Percentiles rank a stretch among this genome's conserved stretches.
phyloP scores from a whole-genome alignment of 2,113 vertebrate species.

The Meriones unguiculatus region DNA sequence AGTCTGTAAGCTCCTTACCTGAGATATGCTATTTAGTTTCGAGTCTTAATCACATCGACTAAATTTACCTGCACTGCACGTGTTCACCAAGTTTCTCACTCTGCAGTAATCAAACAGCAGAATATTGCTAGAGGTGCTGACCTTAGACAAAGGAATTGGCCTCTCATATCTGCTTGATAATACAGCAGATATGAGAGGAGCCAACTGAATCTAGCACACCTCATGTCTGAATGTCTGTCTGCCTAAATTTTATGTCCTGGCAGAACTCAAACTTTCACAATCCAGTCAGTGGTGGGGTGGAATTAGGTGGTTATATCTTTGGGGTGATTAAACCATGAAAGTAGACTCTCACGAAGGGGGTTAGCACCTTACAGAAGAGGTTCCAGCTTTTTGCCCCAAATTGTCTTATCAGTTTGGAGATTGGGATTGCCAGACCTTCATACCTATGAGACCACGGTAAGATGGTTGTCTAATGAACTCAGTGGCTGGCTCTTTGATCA shows the following conservation, averaged over 20 bases:
- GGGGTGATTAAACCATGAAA: neutral
- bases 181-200: neutral
- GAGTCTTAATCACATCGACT: neutral
- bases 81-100: neutral
- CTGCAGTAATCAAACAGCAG: neutral
- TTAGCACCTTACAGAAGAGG: neutral
- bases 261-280: neutral
- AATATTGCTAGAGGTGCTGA: neutral
- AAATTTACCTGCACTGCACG: accelerated
- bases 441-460: neutral
- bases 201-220: neutral
- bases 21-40: neutral
- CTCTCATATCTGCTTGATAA: neutral
- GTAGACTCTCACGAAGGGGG: neutral
- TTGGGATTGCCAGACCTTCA: neutral
- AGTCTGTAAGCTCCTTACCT: neutral
- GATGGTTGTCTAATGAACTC: neutral
- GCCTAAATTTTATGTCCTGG: neutral
- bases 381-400: neutral
- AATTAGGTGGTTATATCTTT: neutral
- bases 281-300: neutral
- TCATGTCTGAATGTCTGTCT: neutral
- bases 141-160: neutral
- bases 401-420: neutral
- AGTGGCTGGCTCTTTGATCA: no score